Base-by-base conservation (phyloP, 2,888 invertebrate genomes). In the Leucophenga montana region DNA sequence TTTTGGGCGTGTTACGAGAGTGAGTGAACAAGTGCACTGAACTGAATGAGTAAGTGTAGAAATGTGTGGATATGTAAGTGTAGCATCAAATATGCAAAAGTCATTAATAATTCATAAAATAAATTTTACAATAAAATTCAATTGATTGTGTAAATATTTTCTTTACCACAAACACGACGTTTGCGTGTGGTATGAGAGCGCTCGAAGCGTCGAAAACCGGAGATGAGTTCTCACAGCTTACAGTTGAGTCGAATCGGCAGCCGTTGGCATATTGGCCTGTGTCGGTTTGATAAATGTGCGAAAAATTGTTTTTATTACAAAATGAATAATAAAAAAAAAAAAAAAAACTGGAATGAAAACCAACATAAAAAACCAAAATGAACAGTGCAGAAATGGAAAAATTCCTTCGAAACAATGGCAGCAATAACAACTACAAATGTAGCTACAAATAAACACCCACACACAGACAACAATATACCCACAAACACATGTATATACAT, bases 91-190 rank as follows among this genome's bases (percentile, higher is more conserved):
- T 64, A 64, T 64, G 62, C 53, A 53, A 71, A 73, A 73, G 73
- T 74, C 82, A 79, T 83, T 78, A 79, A 83, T 83, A 81, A 81
- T 81, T 83, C 78, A 79, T 81, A 74, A 83, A 79, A 76, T 75
- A 81, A 68, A 76, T 73, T 78, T 77, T 75, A 73, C 80, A 77
- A 81, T 78, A 73, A 83, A 80, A 81, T 79, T 78, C 79, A 81
- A 83, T 81, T 81, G 83, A 81, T 81, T 83, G 82, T 77, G 82
- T 73, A 81, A 81, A 83, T 81, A 81, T 79, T 81, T 81, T 75
- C 74, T 78, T 75, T 33, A 48, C 62, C 68, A 39, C 68, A 68
- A 68, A 53, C 61, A 44, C 27, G 54, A 50, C 27, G 56, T 31
- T 22, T 22, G 46, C 18, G 44, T 59, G 31, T 16, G 48, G 50